Conservation (phyloP, 2,113 vertebrate genomes). For the Daphoenositta chrysoptera region DNA sequence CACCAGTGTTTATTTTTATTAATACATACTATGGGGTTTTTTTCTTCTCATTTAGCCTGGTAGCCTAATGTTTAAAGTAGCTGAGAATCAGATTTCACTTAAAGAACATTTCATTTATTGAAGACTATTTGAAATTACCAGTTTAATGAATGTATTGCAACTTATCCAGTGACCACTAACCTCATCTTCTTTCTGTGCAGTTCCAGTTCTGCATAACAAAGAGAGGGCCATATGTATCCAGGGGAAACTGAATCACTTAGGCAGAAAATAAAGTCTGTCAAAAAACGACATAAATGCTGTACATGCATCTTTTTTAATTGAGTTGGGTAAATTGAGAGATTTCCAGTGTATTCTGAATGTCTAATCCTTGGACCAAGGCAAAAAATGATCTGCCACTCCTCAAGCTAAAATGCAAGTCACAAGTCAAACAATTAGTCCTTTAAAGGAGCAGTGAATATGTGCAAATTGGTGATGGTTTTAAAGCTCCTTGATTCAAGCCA, state of each 20-base stretch:
- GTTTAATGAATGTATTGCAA: neutral
- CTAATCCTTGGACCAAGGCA: neutral
- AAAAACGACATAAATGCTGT: neutral
- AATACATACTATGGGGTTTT: neutral
- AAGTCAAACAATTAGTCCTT: neutral
- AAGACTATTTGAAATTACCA: neutral
- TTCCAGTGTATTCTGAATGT: neutral
- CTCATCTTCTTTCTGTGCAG: neutral
- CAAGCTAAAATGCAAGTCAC: neutral
- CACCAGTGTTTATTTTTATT: neutral
- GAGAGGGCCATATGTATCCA: neutral
- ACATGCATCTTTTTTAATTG: neutral
- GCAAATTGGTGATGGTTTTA: neutral
- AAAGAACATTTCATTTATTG: neutral
- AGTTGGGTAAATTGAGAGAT: neutral
- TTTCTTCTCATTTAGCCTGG: neutral
- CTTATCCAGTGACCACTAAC: neutral
- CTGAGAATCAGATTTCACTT: neutral
- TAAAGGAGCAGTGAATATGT: neutral
- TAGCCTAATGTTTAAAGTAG: neutral
- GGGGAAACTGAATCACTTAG: neutral
- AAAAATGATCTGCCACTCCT: neutral
- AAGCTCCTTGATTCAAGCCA: neutral
- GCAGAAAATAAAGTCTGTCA: conserved; percentile 40
- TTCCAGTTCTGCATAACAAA: neutral